Conservation (phyloP, 92 coral and sea anemone genomes). For the Palythoa caribaeorum region DNA sequence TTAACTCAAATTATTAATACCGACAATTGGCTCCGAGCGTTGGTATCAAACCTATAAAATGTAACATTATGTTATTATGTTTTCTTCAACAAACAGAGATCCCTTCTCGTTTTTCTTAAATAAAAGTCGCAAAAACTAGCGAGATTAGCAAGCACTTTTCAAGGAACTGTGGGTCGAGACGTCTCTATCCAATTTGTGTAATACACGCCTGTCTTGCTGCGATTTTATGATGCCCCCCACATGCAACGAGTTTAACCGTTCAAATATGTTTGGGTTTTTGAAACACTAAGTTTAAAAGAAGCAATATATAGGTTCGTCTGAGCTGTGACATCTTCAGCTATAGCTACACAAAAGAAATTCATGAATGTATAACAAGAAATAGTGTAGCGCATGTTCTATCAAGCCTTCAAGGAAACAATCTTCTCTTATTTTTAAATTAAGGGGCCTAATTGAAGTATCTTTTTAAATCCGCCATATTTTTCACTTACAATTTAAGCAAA, state of each 20-base stretch:
- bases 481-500: not conserved
- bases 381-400: too few relatives aligned
- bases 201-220: not conserved
- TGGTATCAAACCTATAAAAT: not conserved
- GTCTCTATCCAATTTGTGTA: not conserved
- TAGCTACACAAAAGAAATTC: too few relatives aligned
- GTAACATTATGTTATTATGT: not conserved
- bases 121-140: not conserved
- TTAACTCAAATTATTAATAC: constrained; percentile 26
- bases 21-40: constrained; percentile 9
- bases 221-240: constrained; percentile 4
- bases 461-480: not conserved
- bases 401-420: too few relatives aligned
- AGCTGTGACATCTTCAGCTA: too few relatives aligned
- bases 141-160: not conserved
- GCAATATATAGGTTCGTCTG: not conserved
- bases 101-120: not conserved
- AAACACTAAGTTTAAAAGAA: not conserved
- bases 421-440: not conserved
- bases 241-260: not conserved
- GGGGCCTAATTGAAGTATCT: not conserved
- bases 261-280: constrained; percentile 27
- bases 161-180: not conserved
- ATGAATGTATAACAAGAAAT: too few relatives aligned
- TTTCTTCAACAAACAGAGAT: constrained; percentile 3